phyloP scores from a whole-genome alignment of 2,888 invertebrate species.

The Sphaeridia pumilis region DNA sequence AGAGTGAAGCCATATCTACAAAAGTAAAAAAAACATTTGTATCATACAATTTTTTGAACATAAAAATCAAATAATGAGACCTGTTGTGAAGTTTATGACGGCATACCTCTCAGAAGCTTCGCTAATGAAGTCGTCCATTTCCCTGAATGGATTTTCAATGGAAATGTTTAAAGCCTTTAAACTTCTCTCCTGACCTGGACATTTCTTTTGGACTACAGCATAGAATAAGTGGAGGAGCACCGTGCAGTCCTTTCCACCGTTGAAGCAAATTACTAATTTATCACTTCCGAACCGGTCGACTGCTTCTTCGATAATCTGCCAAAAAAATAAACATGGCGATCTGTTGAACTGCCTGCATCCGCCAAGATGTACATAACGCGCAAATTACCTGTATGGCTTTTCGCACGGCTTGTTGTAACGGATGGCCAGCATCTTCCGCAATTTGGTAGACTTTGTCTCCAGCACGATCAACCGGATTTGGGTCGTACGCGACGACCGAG shows the following conservation, averaged over 20 bases:
- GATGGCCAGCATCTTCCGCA: slow-evolving; percentile 20
- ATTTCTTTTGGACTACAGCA: slow-evolving; percentile 42
- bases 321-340: too few relatives aligned
- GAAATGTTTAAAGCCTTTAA: slow-evolving; percentile 68
- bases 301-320: slow-evolving; percentile 52
- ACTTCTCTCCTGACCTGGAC: slow-evolving; percentile 37
- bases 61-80: too few relatives aligned
- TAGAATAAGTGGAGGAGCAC: slow-evolving; percentile 64
- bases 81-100: too few relatives aligned
- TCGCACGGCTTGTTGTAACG: slow-evolving; percentile 29
- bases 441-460: slow-evolving; percentile 32
- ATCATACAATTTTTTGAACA: too few relatives aligned
- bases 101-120: slow-evolving; percentile 52
- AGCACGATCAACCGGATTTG: slow-evolving; percentile 38
- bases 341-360: too few relatives aligned
- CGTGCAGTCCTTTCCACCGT: slow-evolving; percentile 98
- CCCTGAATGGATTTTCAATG: slow-evolving; percentile 66
- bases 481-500: slow-evolving; percentile 43
- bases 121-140: slow-evolving; percentile 69
- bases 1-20: slow-evolving; percentile 68
- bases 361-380: too few relatives aligned
- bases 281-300: slow-evolving; percentile 52
- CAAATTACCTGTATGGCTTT: slow-evolving; percentile 37
- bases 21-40: too few relatives aligned
- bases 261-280: slow-evolving; percentile 82